Percentiles rank a stretch among this genome's conserved stretches.
Conservation (phyloP, 2,113 vertebrate genomes). For the Triplophysa siluroides region DNA sequence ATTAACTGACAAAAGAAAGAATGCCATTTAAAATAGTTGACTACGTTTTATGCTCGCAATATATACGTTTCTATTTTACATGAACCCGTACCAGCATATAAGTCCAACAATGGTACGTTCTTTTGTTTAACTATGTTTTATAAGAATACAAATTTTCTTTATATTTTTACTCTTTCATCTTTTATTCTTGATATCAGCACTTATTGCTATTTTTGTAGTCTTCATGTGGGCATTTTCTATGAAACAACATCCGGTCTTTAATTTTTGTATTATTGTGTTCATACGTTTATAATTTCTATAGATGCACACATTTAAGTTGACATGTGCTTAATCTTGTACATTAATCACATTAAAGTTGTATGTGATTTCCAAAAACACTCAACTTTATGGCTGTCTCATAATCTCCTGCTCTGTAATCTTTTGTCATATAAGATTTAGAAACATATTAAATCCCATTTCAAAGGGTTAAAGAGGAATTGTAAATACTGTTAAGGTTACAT, state of each 20-base stretch:
- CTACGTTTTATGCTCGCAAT: conserved; percentile 7
- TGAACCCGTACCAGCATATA: conserved; percentile 23
- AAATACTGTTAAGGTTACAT: not conserved
- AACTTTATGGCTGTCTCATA: not conserved
- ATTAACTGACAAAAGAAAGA: conserved; percentile 45
- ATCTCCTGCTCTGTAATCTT: too few relatives aligned
- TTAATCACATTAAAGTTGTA: not conserved
- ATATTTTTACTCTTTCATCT: conserved; percentile 55
- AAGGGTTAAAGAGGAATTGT: not conserved
- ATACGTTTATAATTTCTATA: not conserved
- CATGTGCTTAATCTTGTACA: not conserved
- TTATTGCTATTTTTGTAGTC: conserved; percentile 42
- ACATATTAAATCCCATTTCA: not conserved
- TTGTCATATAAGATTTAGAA: too few relatives aligned
- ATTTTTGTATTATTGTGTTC: not conserved
- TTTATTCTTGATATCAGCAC: conserved; percentile 53
- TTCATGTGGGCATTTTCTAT: conserved; percentile 8
- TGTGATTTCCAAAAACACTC: not conserved
- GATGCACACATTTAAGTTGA: not conserved
- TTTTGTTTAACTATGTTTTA: conserved; percentile 45
- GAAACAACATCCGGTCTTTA: not conserved
- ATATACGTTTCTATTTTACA: conserved; percentile 33
- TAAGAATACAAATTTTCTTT: conserved; percentile 39
- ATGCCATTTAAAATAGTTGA: conserved; percentile 36
- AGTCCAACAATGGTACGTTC: conserved; percentile 23